Base-by-base conservation (phyloP, 2,888 invertebrate species). In the Archips crataeganus region DNA sequence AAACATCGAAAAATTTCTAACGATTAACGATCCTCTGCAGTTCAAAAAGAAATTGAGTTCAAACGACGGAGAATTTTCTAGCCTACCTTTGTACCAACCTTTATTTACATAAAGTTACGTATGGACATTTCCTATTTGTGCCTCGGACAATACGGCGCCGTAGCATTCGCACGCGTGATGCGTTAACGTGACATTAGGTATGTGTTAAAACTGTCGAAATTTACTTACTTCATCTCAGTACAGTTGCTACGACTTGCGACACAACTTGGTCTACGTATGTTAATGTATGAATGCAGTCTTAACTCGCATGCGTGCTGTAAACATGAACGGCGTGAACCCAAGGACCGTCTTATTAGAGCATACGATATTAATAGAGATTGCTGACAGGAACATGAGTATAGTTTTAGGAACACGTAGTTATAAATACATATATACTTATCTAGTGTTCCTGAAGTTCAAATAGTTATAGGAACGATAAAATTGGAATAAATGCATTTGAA, bases 341-440 rank as follows among this genome's bases (percentile, higher is more conserved):
- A 73, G 73, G 73, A 73, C 73, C 59, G 49, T 69, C 63, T 49
- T 64, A 64, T 64, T 69, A 73, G 73, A 68, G 63, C 63, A 73
- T 59, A 62, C 49, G 63, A 59, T 73, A 69, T 69, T 47, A 64
- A 64, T 69, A 73, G 63, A 65, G 51, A 32, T 65, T 36, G 65
- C 36, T 57, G 57, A 54, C 36, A 15, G 49, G n/a, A 11, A 49
- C 15, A 49, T 39, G 13, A 9, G 54, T 23, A 2, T 23, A 54
- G 54, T 54, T 54, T 54, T 9, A 15, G 49, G 49, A 36, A 32
- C 34, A 39, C 4, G 39, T 39, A 45, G 47, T 49, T 47, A 51
- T 36, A 57, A 39, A 9, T 45, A 13, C 39, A 36, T 36, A 39
- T n/a, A 11, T 23, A 39, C 5, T 4, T 39, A 39, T 3, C 2